These are phyloP conservation scores for Heliopora coerulea DNA, from an alignment of 92 coral and sea anemone species.

Conservation along the genomic window DNA sequence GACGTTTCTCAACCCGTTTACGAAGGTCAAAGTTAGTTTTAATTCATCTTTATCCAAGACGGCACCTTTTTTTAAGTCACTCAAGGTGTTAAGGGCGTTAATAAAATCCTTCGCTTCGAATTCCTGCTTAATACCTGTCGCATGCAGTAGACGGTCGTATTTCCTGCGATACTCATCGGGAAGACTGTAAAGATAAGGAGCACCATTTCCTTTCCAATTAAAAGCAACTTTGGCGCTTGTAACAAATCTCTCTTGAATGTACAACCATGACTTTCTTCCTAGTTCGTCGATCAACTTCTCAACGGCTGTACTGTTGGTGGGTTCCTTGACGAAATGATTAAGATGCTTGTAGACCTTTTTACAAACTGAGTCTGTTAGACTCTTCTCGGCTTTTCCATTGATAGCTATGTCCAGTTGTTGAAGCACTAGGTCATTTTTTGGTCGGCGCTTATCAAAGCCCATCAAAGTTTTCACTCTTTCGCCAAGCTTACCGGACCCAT, in stretches of 20 bases:
- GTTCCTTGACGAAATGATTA: conserved; percentile 50
- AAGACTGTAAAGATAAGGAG: conserved; percentile 66
- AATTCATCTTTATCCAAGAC: conserved; percentile 53
- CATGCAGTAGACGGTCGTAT: conserved; percentile 50
- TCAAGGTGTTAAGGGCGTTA: conserved; percentile 50
- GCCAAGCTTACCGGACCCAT: conserved; percentile 62
- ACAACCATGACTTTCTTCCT: conserved; percentile 51
- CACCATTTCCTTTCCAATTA: conserved; percentile 60
- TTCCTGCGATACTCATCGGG: conserved; percentile 41
- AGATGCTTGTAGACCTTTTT: conserved; percentile 66
- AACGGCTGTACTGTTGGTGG: background rate
- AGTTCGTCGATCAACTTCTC: conserved; percentile 24
- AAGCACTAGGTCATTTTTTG: conserved; percentile 49
- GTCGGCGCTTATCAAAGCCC: conserved; percentile 48
- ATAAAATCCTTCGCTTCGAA: conserved; percentile 54
- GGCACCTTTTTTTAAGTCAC: conserved; percentile 40
- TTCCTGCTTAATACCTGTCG: conserved; percentile 44
- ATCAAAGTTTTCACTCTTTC: conserved; percentile 47
- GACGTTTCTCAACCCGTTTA: conserved; percentile 53
- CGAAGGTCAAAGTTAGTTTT: conserved; percentile 50
- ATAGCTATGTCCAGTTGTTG: conserved; percentile 58
- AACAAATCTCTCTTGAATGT: conserved; percentile 51
- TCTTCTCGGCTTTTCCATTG: conserved; percentile 53
- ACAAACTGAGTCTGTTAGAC: conserved; percentile 63
- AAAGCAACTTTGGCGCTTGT: conserved; percentile 61